A percentile compares a stretch with the other conserved stretches of the same genome.
Conservation (phyloP, 2,113 vertebrate genomes). For the Craseonycteris thonglongyai region DNA sequence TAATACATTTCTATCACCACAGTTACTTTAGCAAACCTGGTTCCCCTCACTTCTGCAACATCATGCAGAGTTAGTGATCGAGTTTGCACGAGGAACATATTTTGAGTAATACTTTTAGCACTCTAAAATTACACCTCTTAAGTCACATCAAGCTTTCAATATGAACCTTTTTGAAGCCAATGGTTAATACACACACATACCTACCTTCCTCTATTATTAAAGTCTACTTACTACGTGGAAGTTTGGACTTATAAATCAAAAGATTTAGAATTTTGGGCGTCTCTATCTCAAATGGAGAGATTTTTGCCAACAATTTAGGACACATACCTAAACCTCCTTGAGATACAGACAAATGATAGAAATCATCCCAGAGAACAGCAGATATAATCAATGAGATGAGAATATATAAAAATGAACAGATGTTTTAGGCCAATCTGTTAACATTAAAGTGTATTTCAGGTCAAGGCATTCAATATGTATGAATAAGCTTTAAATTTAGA, state of each 20-base stretch:
- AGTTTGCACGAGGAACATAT: conserved; percentile 74
- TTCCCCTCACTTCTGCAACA: conserved; percentile 81
- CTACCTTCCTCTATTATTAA: neutral
- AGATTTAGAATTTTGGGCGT: neutral
- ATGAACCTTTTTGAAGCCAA: neutral
- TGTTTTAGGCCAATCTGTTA: neutral
- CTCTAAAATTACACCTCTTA: neutral
- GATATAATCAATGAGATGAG: neutral
- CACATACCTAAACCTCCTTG: neutral
- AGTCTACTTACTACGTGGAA: neutral
- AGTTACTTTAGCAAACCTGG: conserved; percentile 78
- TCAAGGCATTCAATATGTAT: neutral
- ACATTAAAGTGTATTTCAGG: neutral
- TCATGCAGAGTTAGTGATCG: conserved; percentile 78
- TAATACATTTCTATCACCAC: conserved; percentile 57
- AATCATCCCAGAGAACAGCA: neutral
- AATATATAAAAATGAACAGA: neutral
- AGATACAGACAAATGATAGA: neutral
- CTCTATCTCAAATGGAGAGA: neutral
- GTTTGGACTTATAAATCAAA: neutral
- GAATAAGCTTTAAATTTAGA: neutral
- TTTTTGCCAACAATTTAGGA: neutral
- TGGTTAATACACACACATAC: neutral
- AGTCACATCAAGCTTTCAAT: neutral
- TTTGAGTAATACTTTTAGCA: neutral